phyloP scores from a whole-genome alignment of 2,797 vertebrate species.

The Pipistrellus kuhlii region DNA sequence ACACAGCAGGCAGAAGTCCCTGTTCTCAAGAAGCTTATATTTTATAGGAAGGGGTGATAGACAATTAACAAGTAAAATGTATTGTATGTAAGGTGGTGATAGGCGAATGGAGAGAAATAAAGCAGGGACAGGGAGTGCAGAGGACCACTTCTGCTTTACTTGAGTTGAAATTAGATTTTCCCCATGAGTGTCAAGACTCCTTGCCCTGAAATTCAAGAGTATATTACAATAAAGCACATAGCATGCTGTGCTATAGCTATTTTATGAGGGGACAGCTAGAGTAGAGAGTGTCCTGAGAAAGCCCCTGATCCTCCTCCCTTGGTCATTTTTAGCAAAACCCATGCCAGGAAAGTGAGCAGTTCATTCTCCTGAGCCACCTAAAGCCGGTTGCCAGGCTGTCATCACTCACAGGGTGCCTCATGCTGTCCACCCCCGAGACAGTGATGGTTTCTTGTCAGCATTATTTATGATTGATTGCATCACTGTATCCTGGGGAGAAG shows the following conservation, averaged over 20 bases:
- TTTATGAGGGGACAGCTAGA: background rate
- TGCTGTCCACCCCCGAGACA: background rate
- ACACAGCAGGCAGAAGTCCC: background rate
- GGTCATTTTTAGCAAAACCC: background rate
- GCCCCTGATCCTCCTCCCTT: background rate
- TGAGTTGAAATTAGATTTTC: background rate
- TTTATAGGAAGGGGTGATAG: background rate
- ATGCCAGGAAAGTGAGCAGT: background rate
- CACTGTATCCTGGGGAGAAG: background rate
- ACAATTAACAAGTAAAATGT: background rate
- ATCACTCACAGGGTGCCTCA: background rate
- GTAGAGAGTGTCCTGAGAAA: background rate
- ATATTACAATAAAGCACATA: background rate
- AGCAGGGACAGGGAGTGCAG: background rate
- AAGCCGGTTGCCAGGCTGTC: background rate
- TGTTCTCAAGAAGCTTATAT: background rate
- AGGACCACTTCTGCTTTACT: background rate
- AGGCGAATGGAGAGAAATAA: background rate
- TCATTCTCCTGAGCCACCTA: background rate
- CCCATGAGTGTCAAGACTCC: background rate
- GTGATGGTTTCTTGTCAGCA: background rate
- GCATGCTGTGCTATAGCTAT: background rate
- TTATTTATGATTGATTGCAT: constrained; percentile 7
- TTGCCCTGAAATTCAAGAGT: background rate
- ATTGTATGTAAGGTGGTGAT: background rate